Evolutionary conservation across 2,113 vertebrate genomes (phyloP).

Genomic region (Sisor rabdophorus): DNA sequence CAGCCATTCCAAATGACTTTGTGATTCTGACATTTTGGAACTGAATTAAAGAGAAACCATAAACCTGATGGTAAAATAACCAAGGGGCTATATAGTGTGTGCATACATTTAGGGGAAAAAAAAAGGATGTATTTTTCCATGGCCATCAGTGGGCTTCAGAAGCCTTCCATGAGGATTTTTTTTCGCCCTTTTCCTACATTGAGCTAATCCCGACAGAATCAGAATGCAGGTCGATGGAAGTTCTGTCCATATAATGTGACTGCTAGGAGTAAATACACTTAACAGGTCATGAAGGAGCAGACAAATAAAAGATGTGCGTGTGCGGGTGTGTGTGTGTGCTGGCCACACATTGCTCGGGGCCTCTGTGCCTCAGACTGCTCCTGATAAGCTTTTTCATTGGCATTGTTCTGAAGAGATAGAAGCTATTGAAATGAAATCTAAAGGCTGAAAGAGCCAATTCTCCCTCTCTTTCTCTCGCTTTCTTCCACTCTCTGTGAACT

Average conservation of each 20-base stretch:
- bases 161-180: background rate
- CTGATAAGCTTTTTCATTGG: constrained; percentile 55
- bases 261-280: constrained; percentile 44
- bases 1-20: no score
- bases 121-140: background rate
- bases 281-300: constrained; percentile 39
- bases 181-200: background rate
- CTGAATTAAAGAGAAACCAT: no score
- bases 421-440: constrained; percentile 61
- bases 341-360: constrained; percentile 38
- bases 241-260: constrained; percentile 36
- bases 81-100: no score
- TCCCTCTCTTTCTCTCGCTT: constrained; percentile 31
- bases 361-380: constrained; percentile 45
- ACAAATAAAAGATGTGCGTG: constrained; percentile 36
- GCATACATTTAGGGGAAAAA: background rate
- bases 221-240: constrained; percentile 26
- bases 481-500: constrained; percentile 42
- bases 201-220: constrained; percentile 35
- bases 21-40: no score
- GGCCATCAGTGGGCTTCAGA: constrained; percentile 2
- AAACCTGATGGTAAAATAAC: no score
- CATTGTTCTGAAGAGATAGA: constrained; percentile 62
- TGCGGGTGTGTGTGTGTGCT: constrained; percentile 21
- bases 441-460: constrained; percentile 60